Conservation (phyloP, 2,113 vertebrate genomes). For the Pantherophis guttatus region DNA sequence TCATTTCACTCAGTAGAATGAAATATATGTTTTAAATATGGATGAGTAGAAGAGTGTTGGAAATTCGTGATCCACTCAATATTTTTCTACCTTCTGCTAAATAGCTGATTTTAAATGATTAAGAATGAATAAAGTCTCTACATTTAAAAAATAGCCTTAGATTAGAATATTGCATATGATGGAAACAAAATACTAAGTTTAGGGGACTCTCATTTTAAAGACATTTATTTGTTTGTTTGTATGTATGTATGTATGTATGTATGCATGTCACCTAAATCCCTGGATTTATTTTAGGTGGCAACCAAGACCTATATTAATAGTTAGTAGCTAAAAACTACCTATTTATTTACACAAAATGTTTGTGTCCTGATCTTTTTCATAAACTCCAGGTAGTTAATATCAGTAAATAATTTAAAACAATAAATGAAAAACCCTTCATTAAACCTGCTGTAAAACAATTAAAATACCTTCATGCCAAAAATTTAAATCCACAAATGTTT, state of each 20-base stretch:
- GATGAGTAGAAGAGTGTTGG: neutral
- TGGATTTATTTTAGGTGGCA: neutral
- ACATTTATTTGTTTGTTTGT: neutral
- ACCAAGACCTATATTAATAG: neutral
- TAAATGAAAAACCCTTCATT: neutral
- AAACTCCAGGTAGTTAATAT: neutral
- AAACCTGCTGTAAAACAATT: neutral
- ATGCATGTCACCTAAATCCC: neutral
- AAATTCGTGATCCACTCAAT: neutral
- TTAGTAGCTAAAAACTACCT: neutral
- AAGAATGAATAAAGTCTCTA: neutral
- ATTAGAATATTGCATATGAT: neutral
- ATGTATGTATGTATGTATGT: neutral
- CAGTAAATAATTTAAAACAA: neutral
- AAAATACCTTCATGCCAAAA: neutral
- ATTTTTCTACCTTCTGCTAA: neutral
- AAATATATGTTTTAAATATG: neutral
- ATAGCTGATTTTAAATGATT: neutral
- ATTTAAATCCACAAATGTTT: neutral
- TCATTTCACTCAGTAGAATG: neutral
- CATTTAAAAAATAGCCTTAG: neutral
- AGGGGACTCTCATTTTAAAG: neutral
- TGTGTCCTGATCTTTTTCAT: neutral
- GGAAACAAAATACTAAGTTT: neutral
- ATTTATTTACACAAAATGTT: neutral